A percentile compares a stretch with the other conserved stretches of the same genome.
phyloP scores from a whole-genome alignment of 2,797 vertebrate genomes.

The Rhabdomys pumilio region DNA sequence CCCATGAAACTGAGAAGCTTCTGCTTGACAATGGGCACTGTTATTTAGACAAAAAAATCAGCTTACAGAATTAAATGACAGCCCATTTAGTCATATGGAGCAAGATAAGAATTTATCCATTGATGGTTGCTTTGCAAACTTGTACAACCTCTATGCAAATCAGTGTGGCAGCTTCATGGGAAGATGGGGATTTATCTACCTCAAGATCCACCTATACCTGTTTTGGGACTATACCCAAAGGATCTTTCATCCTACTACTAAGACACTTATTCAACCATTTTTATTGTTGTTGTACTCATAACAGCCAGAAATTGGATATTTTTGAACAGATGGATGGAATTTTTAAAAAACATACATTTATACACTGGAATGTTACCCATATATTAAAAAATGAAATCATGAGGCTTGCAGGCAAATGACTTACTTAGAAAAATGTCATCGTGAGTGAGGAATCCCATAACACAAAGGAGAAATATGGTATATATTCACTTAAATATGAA shows the following conservation, averaged over 20 bases:
- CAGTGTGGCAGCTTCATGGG: not conserved
- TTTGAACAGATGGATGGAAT: not conserved
- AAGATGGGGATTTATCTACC: not conserved
- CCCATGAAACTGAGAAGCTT: not conserved
- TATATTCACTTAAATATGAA: not conserved
- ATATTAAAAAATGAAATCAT: not conserved
- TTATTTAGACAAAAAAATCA: not conserved
- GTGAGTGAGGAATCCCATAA: not conserved
- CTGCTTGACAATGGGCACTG: not conserved
- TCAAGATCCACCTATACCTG: not conserved
- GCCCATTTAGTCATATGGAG: not conserved
- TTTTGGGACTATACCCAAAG: not conserved
- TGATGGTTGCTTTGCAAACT: not conserved
- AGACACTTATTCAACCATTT: not conserved
- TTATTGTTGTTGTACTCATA: not conserved
- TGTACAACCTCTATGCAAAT: not conserved
- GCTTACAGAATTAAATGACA: not conserved
- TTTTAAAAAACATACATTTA: not conserved
- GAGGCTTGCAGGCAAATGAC: not conserved
- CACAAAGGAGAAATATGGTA: not conserved
- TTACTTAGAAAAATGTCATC: not conserved
- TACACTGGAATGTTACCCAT: not conserved
- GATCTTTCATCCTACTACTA: too few relatives aligned
- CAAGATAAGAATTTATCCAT: not conserved
- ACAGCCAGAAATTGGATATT: not conserved